Conservation (phyloP, 2,113 vertebrate species). For the Petaurus breviceps region DNA sequence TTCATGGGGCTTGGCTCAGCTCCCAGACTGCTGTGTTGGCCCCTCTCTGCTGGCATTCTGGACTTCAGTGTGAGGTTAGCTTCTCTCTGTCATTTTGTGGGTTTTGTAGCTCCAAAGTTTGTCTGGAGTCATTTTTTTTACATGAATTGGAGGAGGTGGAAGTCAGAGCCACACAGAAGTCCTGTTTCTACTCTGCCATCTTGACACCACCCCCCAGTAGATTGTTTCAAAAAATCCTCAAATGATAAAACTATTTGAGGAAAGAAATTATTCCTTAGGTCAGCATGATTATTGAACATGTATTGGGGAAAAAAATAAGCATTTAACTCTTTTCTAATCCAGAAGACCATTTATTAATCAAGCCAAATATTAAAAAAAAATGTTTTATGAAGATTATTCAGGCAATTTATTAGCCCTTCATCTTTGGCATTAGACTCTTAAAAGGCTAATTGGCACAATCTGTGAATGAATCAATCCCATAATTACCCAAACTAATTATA, state of each 20-base stretch:
- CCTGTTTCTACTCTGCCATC: too few species aligned
- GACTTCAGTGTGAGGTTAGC: too few species aligned
- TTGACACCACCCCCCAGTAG: not conserved
- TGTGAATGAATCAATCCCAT: constrained; percentile 70
- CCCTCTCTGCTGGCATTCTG: too few species aligned
- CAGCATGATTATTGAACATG: constrained; percentile 49
- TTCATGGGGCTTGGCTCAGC: too few species aligned
- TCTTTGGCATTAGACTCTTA: constrained; percentile 62
- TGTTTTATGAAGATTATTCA: constrained; percentile 60
- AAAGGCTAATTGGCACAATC: constrained; percentile 77
- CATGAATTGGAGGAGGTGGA: too few species aligned
- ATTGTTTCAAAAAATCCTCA: not conserved
- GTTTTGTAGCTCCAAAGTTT: too few species aligned
- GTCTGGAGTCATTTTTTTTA: too few species aligned
- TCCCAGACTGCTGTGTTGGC: too few species aligned
- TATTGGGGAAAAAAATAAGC: constrained; percentile 18
- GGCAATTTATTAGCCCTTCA: constrained; percentile 67
- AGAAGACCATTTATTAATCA: constrained; percentile 62
- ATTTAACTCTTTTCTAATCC: constrained; percentile 34
- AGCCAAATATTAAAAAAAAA: constrained; percentile 59
- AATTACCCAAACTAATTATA: constrained; percentile 76
- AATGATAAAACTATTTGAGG: not conserved
- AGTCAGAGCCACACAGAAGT: too few species aligned
- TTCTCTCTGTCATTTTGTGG: too few species aligned
- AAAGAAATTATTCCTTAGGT: not conserved